phyloP scores from a whole-genome alignment of 2,113 vertebrate genomes.

The Zeus faber region DNA sequence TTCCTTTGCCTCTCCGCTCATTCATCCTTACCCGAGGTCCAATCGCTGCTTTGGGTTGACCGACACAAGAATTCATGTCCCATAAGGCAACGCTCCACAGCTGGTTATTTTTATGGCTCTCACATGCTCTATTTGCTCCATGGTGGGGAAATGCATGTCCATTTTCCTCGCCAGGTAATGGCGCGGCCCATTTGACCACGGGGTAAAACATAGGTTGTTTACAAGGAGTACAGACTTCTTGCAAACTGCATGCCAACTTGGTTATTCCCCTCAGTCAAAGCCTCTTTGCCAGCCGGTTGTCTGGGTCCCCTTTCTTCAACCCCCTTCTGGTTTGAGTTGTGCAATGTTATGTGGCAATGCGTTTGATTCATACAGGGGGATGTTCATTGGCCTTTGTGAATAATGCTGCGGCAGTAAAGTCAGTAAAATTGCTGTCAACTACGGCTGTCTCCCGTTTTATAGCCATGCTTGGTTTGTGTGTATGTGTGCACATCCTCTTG shows the following conservation, averaged over 20 bases:
- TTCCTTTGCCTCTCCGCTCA: neutral
- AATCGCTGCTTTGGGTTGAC: conserved; percentile 42
- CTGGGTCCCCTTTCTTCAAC: neutral
- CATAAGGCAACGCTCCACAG: conserved; percentile 20
- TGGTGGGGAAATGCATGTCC: conserved; percentile 5
- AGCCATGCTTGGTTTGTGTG: conserved; percentile 11
- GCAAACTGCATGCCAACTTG: conserved; percentile 20
- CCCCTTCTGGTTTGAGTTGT: conserved; percentile 8
- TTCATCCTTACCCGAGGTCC: neutral
- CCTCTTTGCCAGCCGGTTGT: conserved; percentile 8
- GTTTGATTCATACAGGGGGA: conserved; percentile 22
- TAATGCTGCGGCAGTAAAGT: conserved; percentile 63
- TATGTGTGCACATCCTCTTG: conserved; percentile 2
- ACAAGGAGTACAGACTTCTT: conserved; percentile 8
- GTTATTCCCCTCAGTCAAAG: conserved; percentile 5
- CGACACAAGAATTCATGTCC: conserved; percentile 34
- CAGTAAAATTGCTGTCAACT: conserved; percentile 56
- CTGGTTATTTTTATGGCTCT: conserved; percentile 34
- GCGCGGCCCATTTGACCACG: conserved; percentile 4
- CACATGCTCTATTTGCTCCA: neutral
- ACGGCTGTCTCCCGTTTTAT: conserved; percentile 32
- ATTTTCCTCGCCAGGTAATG: conserved; percentile 4
- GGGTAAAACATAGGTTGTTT: conserved; percentile 3
- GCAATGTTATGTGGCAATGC: conserved; percentile 26
- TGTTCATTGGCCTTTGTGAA: conserved; percentile 53